A percentile compares a stretch with the other conserved stretches of the same genome.
Evolutionary conservation across 2,113 vertebrate species (phyloP).

Genomic region (Nycticebus coucang): DNA sequence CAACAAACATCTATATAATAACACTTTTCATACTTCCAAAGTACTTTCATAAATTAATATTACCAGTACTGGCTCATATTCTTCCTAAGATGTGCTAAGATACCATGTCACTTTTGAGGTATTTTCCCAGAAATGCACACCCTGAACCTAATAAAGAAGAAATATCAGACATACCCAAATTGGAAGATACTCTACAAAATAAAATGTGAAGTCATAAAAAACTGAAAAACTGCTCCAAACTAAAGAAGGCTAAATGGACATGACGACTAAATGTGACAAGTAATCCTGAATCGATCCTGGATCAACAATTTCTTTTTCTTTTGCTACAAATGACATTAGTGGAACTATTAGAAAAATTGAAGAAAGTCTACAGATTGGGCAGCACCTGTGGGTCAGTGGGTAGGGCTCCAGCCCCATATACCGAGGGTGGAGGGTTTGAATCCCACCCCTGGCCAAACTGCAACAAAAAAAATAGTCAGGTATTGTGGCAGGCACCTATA

Average conservation of each 20-base stretch:
- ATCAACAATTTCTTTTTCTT: background rate
- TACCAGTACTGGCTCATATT: background rate
- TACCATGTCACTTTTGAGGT: background rate
- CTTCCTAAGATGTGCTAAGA: background rate
- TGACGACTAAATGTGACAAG: background rate
- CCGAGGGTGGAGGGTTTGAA: too few species aligned
- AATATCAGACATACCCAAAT: background rate
- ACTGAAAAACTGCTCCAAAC: slow-evolving; percentile 11
- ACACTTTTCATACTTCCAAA: slow-evolving; percentile 3
- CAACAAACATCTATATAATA: background rate
- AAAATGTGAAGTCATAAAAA: background rate
- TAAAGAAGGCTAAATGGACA: background rate
- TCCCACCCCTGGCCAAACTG: too few species aligned
- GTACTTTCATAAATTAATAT: background rate
- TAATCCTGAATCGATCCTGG: background rate
- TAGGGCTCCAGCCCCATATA: too few species aligned
- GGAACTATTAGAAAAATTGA: background rate
- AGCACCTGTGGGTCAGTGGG: too few species aligned
- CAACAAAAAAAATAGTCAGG: too few species aligned
- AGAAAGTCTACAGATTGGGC: background rate
- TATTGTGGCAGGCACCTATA: too few species aligned
- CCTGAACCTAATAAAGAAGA: slow-evolving; percentile 12
- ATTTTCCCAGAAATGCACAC: background rate
- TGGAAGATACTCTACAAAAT: slow-evolving; percentile 9
- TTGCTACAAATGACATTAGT: background rate